These are phyloP conservation scores for Microplitis demolitor DNA, from an alignment of 1,140 invertebrate genomes.

Conservation along the genomic window DNA sequence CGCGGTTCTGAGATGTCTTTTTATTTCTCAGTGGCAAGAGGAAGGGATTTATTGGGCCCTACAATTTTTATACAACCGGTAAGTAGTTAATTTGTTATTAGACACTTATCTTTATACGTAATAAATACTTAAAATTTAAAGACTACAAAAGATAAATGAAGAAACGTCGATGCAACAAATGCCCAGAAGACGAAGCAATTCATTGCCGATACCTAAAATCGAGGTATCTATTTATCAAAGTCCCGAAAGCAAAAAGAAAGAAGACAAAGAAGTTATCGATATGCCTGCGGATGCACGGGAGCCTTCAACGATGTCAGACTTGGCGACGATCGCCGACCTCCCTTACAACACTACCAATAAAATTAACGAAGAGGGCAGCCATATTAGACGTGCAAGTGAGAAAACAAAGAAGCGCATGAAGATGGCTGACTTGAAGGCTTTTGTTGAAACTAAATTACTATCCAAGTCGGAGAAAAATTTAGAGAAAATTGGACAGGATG, in stretches of 20 bases:
- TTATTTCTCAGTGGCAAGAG: constrained; percentile 96
- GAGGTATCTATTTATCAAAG: constrained; percentile 84
- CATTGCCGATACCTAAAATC: constrained; percentile 91
- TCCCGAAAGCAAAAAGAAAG: constrained; percentile 71
- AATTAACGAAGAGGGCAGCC: constrained; percentile 64
- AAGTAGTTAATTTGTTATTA: constrained; percentile 28
- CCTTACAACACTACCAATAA: constrained; percentile 45
- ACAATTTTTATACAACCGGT: constrained; percentile 91
- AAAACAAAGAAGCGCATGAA: constrained; percentile 85
- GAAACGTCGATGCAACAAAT: constrained; percentile 75
- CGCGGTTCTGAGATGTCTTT: constrained; percentile 93
- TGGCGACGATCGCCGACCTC: constrained; percentile 23
- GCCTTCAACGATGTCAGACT: constrained; percentile 59
- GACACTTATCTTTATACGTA: constrained; percentile 9
- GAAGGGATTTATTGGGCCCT: constrained; percentile 97
- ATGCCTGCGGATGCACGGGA: constrained; percentile 75
- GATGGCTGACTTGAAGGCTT: constrained; percentile 86
- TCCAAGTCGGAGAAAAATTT: constrained; percentile 90
- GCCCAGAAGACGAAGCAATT: constrained; percentile 84
- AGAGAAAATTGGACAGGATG: constrained; percentile 85
- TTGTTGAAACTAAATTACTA: constrained; percentile 88
- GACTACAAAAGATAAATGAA: constrained; percentile 81
- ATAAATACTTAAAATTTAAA: constrained; percentile 43
- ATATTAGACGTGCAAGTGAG: constrained; percentile 75
- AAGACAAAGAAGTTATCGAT: constrained; percentile 75